Percentiles rank a stretch among this genome's conserved stretches.
Evolutionary conservation across 2,888 invertebrate genomes (phyloP).

Genomic region (Pyrgus malvae): DNA sequence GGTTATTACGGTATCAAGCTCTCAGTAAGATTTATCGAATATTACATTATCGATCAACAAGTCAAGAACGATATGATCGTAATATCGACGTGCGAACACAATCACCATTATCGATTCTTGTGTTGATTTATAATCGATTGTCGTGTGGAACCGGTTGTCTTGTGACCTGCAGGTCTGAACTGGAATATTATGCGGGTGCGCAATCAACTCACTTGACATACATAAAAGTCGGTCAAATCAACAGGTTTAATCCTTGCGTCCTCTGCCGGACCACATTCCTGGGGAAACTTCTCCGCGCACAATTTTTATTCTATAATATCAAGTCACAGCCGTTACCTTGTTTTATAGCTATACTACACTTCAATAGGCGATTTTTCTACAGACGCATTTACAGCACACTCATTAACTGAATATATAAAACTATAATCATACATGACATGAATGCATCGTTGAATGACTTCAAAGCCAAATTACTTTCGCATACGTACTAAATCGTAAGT

Average conservation of each 20-base stretch:
- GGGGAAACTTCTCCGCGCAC: constrained; percentile 40
- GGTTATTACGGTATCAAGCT: constrained; percentile 7
- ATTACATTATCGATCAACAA: constrained; percentile 6
- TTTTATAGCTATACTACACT: constrained; percentile 5
- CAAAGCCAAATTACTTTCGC: neutral
- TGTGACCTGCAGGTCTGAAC: constrained; percentile 54
- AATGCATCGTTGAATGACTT: no score
- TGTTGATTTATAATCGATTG: constrained; percentile 71
- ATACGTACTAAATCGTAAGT: no score
- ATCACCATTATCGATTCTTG: constrained; percentile 42
- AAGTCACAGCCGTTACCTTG: constrained; percentile 1
- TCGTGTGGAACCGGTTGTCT: constrained; percentile 50
- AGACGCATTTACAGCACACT: no score
- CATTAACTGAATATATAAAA: no score
- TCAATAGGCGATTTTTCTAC: neutral
- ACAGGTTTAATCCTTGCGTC: constrained; percentile 66
- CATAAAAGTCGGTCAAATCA: constrained; percentile 58
- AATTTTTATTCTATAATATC: constrained; percentile 38
- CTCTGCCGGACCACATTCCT: constrained; percentile 48
- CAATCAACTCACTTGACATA: constrained; percentile 63
- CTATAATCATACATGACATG: no score
- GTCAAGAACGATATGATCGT: constrained; percentile 10
- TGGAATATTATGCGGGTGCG: constrained; percentile 68
- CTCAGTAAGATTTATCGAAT: constrained; percentile 16
- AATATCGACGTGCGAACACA: constrained; percentile 17